Percentiles rank a stretch among this genome's conserved stretches.
phyloP scores from a whole-genome alignment of 1,140 invertebrate genomes.

The Leptopilina boulardi region DNA sequence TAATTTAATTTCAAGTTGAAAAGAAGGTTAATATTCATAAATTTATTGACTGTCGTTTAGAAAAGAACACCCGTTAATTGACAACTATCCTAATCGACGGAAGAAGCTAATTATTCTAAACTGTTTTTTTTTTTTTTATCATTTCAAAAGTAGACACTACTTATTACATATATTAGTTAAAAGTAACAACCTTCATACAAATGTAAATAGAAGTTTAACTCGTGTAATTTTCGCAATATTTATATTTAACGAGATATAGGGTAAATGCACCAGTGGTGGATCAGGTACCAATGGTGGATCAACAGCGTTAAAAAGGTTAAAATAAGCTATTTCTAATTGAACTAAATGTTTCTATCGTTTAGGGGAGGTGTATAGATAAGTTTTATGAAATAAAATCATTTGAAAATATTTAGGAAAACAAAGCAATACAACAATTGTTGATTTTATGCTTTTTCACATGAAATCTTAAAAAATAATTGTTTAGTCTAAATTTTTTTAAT shows the following conservation, averaged over 20 bases:
- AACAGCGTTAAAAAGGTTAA: too few species aligned
- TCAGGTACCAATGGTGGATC: too few species aligned
- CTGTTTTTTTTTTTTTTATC: conserved; percentile 30
- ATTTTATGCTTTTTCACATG: too few species aligned
- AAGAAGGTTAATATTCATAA: neutral
- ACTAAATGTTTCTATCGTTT: too few species aligned
- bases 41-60: neutral
- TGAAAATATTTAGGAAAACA: too few species aligned
- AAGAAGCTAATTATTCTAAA: conserved; percentile 53
- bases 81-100: conserved; percentile 50
- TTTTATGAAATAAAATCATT: too few species aligned
- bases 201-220: conserved; percentile 44
- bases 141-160: neutral
- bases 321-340: too few species aligned
- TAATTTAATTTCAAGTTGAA: conserved; percentile 2
- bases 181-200: conserved; percentile 20
- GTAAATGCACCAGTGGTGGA: too few species aligned
- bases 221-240: conserved; percentile 51
- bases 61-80: neutral
- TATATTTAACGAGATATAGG: conserved; percentile 21
- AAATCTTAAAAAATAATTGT: too few species aligned
- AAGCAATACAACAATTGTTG: too few species aligned
- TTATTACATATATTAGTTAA: neutral
- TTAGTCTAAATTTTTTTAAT: too few species aligned
- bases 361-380: too few species aligned